Evolutionary conservation across 2,797 vertebrate species (phyloP).

Genomic region (Alca torda): DNA sequence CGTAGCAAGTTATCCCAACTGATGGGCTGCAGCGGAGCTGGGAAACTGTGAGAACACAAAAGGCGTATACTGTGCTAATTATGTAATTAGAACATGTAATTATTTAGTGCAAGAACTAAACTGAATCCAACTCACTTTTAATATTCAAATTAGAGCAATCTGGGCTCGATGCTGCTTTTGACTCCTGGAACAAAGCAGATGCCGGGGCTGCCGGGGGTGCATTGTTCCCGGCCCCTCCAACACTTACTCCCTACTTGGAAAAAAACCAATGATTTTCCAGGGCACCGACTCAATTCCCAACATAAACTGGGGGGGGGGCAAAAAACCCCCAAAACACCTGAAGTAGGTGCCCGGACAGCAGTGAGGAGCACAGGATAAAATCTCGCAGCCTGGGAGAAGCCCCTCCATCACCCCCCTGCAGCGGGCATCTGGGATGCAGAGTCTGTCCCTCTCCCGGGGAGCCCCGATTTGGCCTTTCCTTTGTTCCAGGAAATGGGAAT

Average conservation of each 20-base stretch:
- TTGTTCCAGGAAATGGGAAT: background rate
- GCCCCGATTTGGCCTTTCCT: background rate
- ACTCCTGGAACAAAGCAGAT: background rate
- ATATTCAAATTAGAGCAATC: slow-evolving; percentile 24
- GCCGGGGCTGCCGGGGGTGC: background rate
- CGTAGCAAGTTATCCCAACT: background rate
- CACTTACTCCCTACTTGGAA: background rate
- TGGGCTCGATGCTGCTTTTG: background rate
- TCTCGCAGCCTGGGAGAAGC: background rate
- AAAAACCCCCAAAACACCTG: background rate
- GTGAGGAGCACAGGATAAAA: background rate
- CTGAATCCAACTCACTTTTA: slow-evolving; percentile 24
- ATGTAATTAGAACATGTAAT: slow-evolving; percentile 55
- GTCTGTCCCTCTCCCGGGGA: background rate
- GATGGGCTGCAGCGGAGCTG: background rate
- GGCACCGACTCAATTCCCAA: background rate
- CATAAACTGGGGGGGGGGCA: fast-evolving
- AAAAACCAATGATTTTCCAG: background rate
- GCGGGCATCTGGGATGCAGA: background rate
- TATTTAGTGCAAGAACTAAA: slow-evolving; percentile 24
- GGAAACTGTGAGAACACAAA: background rate
- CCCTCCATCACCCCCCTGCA: background rate
- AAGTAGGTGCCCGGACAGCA: background rate
- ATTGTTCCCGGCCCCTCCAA: background rate
- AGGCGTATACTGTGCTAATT: slow-evolving; percentile 24